Evolutionary conservation across 2,113 vertebrate species (phyloP).

Genomic region (Barbus barbus): DNA sequence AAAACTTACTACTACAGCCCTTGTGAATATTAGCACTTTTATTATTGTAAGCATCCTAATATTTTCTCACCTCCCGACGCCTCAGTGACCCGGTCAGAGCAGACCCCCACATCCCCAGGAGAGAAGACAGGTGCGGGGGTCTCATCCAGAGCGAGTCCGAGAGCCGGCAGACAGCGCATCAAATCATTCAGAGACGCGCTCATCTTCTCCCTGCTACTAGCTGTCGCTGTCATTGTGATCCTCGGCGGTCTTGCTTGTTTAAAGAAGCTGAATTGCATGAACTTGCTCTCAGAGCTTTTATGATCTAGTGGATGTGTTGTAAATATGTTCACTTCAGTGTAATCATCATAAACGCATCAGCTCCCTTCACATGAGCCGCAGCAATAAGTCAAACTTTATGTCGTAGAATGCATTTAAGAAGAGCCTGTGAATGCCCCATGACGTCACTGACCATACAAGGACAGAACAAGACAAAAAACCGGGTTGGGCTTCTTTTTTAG

Average conservation of each 20-base stretch:
- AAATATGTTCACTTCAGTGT: neutral
- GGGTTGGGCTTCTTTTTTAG: slow-evolving; percentile 58
- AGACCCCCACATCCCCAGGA: slow-evolving; percentile 78
- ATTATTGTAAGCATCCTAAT: neutral
- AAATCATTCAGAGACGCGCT: slow-evolving; percentile 78
- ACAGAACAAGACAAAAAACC: slow-evolving; percentile 61
- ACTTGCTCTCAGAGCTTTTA: neutral
- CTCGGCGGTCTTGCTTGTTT: slow-evolving; percentile 34
- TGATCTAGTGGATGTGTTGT: neutral
- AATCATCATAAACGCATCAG: slow-evolving; percentile 17
- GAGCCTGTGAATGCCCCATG: slow-evolving; percentile 75
- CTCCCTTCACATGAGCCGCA: slow-evolving; percentile 26
- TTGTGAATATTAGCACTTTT: neutral
- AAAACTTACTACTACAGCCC: neutral
- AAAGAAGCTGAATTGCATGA: neutral
- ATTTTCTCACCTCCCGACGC: slow-evolving; percentile 79
- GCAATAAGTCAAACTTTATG: slow-evolving; percentile 70
- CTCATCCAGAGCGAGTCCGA: slow-evolving; percentile 76
- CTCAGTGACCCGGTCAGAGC: slow-evolving; percentile 77
- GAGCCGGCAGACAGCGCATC: slow-evolving; percentile 74
- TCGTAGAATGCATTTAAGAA: slow-evolving; percentile 81
- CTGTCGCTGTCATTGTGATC: slow-evolving; percentile 82
- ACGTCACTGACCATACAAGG: slow-evolving; percentile 91
- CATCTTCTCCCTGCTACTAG: slow-evolving; percentile 80
- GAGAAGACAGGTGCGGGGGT: slow-evolving; percentile 70